Conservation (phyloP, 2,113 vertebrate genomes). For the Dipodomys merriami region DNA sequence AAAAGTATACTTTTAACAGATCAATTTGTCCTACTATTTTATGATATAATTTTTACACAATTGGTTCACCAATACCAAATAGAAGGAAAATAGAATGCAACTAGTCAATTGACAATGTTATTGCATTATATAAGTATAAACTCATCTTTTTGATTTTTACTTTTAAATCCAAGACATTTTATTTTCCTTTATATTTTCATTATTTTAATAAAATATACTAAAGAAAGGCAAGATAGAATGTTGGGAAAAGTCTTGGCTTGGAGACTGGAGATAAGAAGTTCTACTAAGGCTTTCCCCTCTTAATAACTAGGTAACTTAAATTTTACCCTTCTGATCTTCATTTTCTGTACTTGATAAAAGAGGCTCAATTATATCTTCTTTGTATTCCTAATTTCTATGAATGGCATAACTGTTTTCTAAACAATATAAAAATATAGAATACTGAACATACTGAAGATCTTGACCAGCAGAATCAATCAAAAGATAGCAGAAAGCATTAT, state of each 20-base stretch:
- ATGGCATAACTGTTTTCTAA: not conserved
- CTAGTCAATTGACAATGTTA: not conserved
- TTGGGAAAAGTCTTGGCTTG: not conserved
- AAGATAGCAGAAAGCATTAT: conserved; percentile 2
- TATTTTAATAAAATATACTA: conserved; percentile 30
- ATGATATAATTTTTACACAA: not conserved
- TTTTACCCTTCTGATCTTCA: not conserved
- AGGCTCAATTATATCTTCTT: not conserved
- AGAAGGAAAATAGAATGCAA: conserved; percentile 20
- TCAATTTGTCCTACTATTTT: not conserved
- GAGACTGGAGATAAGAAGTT: not conserved
- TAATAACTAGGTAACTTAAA: not conserved
- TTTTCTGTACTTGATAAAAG: not conserved
- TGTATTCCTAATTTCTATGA: not conserved
- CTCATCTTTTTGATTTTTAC: not conserved
- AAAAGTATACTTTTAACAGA: not conserved
- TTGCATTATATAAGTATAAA: conserved; percentile 19
- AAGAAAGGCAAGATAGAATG: not conserved
- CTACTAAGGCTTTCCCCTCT: not conserved
- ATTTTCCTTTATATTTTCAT: not conserved
- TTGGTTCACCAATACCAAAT: not conserved
- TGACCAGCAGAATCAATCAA: conserved; percentile 15
- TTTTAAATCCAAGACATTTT: conserved; percentile 1
- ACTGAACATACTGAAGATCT: not conserved
- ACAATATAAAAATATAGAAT: conserved; percentile 5